Conservation (phyloP, 2,888 invertebrate genomes). For the Toxonevra muliebris region DNA sequence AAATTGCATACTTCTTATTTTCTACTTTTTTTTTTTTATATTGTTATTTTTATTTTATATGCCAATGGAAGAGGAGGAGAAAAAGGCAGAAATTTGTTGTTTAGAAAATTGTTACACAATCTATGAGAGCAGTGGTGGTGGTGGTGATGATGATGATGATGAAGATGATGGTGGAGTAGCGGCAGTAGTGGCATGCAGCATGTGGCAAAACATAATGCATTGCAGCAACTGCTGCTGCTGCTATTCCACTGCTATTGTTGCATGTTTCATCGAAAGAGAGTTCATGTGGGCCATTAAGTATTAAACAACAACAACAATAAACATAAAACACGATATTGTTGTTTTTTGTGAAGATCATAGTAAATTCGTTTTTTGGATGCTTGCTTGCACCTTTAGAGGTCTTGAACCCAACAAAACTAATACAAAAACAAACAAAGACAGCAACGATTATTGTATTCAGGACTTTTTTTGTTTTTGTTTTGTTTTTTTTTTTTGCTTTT, state of each 20-base stretch:
- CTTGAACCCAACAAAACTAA: too few species aligned
- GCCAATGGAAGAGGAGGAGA: too few species aligned
- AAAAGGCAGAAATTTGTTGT: too few species aligned
- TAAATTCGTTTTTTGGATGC: constrained; percentile 20
- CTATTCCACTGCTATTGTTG: neutral
- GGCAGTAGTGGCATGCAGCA: neutral
- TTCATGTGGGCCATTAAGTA: constrained; percentile 3
- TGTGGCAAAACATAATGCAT: neutral
- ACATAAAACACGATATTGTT: neutral
- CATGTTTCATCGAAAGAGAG: neutral
- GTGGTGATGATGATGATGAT: too few species aligned
- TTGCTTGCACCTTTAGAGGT: too few species aligned
- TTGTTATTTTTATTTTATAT: too few species aligned
- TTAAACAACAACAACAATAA: constrained; percentile 12
- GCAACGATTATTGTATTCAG: too few species aligned
- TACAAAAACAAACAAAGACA: too few species aligned
- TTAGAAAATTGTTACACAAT: too few species aligned
- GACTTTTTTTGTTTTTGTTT: neutral
- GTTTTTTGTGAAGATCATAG: constrained; percentile 12
- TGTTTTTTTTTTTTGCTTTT: constrained; percentile 13
- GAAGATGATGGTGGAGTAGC: neutral
- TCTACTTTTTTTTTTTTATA: too few species aligned
- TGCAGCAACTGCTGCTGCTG: neutral
- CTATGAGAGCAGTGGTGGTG: too few species aligned
- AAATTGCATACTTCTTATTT: too few species aligned